Percentiles rank a stretch among this genome's conserved stretches.
Conservation (phyloP, 2,113 vertebrate species). For the Platanista minor region DNA sequence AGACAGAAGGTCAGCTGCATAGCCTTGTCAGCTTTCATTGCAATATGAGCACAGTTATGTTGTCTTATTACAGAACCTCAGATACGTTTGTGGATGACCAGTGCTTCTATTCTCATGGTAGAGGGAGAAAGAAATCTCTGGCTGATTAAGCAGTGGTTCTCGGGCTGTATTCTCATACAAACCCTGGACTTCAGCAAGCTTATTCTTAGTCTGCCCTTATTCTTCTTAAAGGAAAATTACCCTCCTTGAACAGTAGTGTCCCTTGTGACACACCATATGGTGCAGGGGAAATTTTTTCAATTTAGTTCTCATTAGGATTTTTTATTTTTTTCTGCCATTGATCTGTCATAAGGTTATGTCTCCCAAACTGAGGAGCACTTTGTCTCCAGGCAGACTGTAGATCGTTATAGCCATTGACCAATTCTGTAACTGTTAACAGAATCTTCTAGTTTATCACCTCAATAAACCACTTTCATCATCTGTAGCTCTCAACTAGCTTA, state of each 20-base stretch:
- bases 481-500: background rate
- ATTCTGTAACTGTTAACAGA: background rate
- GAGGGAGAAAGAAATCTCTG: background rate
- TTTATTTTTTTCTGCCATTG: background rate
- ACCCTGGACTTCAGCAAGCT: background rate
- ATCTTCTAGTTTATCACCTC: background rate
- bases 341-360: background rate
- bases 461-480: background rate
- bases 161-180: background rate
- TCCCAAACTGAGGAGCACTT: background rate
- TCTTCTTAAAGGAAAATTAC: constrained; percentile 18
- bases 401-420: background rate
- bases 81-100: background rate
- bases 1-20: background rate
- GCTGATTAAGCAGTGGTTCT: background rate
- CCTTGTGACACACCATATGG: background rate
- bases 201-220: constrained; percentile 34
- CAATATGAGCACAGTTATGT: background rate
- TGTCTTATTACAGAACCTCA: background rate
- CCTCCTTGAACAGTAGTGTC: background rate
- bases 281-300: background rate
- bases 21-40: background rate
- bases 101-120: background rate
- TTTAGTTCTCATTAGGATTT: background rate
- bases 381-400: background rate